Conservation (phyloP, 2,113 vertebrate genomes). For the Chiloscyllium plagiosum region DNA sequence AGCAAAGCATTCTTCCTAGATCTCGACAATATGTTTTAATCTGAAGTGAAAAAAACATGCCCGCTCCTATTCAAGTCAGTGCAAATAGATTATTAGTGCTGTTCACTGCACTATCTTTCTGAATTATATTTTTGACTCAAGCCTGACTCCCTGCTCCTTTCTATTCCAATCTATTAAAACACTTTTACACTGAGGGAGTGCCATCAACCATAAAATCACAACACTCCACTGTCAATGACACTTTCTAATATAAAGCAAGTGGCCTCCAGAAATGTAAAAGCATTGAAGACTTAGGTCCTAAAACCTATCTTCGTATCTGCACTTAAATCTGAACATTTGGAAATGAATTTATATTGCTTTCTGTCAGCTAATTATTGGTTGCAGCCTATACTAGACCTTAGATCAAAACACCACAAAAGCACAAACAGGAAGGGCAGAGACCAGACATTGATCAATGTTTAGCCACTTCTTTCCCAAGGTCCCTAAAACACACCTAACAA, state of each 20-base stretch:
- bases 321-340: background rate
- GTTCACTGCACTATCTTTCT: background rate
- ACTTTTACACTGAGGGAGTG: background rate
- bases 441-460: background rate
- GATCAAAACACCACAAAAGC: background rate
- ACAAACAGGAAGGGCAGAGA: background rate
- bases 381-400: no score
- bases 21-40: background rate
- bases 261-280: constrained; percentile 1
- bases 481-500: no score
- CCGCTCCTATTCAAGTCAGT: background rate
- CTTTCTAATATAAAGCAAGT: background rate
- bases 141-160: background rate
- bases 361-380: background rate
- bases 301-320: no score
- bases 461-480: background rate
- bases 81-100: background rate
- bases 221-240: background rate
- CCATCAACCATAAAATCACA: background rate
- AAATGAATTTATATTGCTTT: background rate
- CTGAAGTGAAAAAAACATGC: background rate
- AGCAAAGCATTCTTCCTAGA: background rate
- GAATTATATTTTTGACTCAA: background rate
- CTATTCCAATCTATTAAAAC: background rate
- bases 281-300: background rate